Evolutionary conservation across 2,113 vertebrate species (phyloP).

Genomic region (Oreochromis tanganicae): DNA sequence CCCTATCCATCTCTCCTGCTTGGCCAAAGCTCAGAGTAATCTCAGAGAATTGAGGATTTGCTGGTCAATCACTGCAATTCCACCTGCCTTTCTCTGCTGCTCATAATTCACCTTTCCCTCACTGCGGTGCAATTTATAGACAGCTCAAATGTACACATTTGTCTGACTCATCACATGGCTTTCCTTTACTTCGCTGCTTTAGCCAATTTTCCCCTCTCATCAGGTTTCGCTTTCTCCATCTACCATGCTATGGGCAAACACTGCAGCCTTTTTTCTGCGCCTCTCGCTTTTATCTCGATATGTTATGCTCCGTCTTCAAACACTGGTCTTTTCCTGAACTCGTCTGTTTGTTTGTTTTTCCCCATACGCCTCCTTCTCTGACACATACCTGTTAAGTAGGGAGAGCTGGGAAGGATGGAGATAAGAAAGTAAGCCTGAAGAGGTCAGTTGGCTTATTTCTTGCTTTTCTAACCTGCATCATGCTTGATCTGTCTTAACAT

Average conservation of each 20-base stretch:
- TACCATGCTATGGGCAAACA: not conserved
- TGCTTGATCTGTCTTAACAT: not conserved
- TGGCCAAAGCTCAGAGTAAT: not conserved
- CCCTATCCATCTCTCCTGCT: not conserved
- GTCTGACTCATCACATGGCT: slow-evolving; percentile 27
- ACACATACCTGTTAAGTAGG: not conserved
- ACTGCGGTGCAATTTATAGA: slow-evolving; percentile 37
- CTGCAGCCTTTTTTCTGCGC: not conserved
- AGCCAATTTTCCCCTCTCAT: not conserved
- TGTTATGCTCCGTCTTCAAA: not conserved
- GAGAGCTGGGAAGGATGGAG: not conserved
- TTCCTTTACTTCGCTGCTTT: not conserved
- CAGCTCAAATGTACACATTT: not conserved
- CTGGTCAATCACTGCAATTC: slow-evolving; percentile 9
- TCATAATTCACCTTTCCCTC: not conserved
- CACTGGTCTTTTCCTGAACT: not conserved
- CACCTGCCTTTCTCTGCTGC: not conserved
- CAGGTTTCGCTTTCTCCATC: not conserved
- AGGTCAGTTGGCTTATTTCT: not conserved
- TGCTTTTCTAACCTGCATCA: not conserved
- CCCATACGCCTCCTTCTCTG: not conserved
- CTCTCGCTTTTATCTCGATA: not conserved
- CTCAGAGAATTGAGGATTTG: not conserved
- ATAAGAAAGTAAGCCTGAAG: not conserved
- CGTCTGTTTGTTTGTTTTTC: not conserved